These are phyloP conservation scores for Teinopalpus imperialis DNA, from an alignment of 2,888 invertebrate species.

Conservation along the genomic window DNA sequence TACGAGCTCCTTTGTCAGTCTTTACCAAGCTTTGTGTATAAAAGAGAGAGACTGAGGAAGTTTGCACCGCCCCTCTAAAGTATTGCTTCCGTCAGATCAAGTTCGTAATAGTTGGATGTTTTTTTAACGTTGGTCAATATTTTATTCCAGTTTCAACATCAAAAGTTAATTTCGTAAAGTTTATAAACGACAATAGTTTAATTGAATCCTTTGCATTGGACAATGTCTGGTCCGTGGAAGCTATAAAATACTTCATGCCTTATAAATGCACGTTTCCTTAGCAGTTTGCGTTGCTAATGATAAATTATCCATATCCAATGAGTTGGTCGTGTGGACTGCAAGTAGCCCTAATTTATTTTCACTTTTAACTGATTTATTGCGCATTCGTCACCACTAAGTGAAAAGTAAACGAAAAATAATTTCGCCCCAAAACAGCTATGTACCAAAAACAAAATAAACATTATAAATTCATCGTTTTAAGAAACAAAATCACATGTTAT, in stretches of 20 bases:
- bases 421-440: too few relatives aligned
- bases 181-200: slow-evolving; percentile 4
- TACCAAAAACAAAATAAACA: too few relatives aligned
- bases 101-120: slow-evolving; percentile 4
- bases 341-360: neutral
- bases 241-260: too few relatives aligned
- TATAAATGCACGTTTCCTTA: neutral
- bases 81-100: slow-evolving; percentile 18
- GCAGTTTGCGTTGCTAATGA: neutral
- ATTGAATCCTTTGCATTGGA: too few relatives aligned
- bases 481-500: too few relatives aligned
- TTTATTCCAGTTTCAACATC: too few relatives aligned
- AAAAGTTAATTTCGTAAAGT: neutral
- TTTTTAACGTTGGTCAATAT: too few relatives aligned
- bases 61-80: slow-evolving; percentile 33
- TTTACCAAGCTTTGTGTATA: slow-evolving; percentile 40
- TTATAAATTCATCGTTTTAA: too few relatives aligned
- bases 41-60: slow-evolving; percentile 62
- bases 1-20: slow-evolving; percentile 64
- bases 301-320: slow-evolving; percentile 3
- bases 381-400: too few relatives aligned
- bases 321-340: neutral
- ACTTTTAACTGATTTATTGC: neutral
- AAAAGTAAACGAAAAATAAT: too few relatives aligned
- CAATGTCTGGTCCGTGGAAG: too few relatives aligned